A percentile compares a stretch with the other conserved stretches of the same genome.
These are phyloP conservation scores for Cydia splendana DNA, from an alignment of 1,140 invertebrate species.

Conservation along the genomic window DNA sequence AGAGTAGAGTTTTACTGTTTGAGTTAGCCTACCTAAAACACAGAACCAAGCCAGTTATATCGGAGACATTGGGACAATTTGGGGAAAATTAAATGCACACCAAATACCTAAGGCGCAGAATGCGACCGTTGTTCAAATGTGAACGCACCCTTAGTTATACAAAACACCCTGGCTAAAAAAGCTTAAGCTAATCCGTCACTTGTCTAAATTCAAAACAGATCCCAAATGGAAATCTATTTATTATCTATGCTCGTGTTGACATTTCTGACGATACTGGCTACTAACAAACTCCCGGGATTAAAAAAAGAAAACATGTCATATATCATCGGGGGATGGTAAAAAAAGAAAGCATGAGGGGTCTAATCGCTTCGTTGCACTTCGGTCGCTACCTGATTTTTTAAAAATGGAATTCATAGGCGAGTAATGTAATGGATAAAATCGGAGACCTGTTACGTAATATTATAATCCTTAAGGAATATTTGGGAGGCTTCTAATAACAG, in stretches of 20 bases:
- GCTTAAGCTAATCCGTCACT: neutral
- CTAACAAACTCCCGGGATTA: slow-evolving; percentile 40
- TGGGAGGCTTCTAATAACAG: neutral
- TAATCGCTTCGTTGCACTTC: slow-evolving; percentile 61
- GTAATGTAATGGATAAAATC: slow-evolving; percentile 30
- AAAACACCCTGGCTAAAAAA: neutral
- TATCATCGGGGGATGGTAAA: slow-evolving; percentile 57
- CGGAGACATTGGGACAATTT: no score
- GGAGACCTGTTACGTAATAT: slow-evolving; percentile 13
- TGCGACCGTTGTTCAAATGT: neutral
- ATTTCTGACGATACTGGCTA: slow-evolving; percentile 44
- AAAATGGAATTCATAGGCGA: slow-evolving; percentile 32
- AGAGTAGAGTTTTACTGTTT: no score
- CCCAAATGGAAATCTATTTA: slow-evolving; percentile 28
- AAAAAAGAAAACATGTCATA: slow-evolving; percentile 53
- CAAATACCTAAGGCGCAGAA: neutral
- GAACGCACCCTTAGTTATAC: neutral
- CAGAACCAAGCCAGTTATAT: no score
- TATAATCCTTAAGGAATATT: neutral
- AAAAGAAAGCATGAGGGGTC: slow-evolving; percentile 46
- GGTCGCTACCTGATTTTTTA: slow-evolving; percentile 55
- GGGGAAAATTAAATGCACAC: neutral
- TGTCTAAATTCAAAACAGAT: slow-evolving; percentile 27
- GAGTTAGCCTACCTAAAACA: no score
- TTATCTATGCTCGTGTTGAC: slow-evolving; percentile 40